Evolutionary conservation across 1,140 invertebrate genomes (phyloP), one percentile per base, ranked within the genome.

Genomic region (Macrobrachium nipponense): DNA sequence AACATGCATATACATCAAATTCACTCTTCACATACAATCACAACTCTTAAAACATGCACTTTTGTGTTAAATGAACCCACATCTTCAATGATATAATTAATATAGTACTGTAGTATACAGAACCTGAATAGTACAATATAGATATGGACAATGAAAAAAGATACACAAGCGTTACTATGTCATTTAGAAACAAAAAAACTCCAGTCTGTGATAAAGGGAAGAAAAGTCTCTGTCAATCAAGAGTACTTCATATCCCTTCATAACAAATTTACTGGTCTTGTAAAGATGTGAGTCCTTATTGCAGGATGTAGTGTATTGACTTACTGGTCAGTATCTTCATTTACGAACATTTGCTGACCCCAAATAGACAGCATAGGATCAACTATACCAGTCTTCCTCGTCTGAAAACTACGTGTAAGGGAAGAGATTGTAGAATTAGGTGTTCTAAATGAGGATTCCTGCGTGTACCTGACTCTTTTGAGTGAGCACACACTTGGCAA

Each of bases 301-400:
- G n/a, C 51, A 18, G 62, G 64, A 76, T 75, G 72, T 75, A 60
- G 66, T 82, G 80, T 82, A 59, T 75, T 62, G 79, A 96, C 96
- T 96, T 96, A 97, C 96, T 96, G 96, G 93, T 96, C 95, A 90
- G 96, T 96, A 93, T 97, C 96, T 94, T 97, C 96, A 94, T 96
- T 96, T 92, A 97, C 95, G 94, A 97, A 96, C 93, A 97, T 95
- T 95, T 97, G 96, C 93, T 97, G 96, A 93, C 96, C 96, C 96
- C 96, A 97, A 94, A 97, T 97, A 93, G 95, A 96, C 93, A 97
- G 96, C 96, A 97, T 97, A 93, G 96, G 96, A 94, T 97, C 96
- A 95, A 97, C 95, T 94, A 97, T 96, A 93, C 96, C 96, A 93
- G 96, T 95, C 95, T 96, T 97, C 94, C 95, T 95, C 90, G 96